A percentile compares a stretch with the other conserved stretches of the same genome.
These are phyloP conservation scores for Scolopax rusticola DNA, from an alignment of 2,797 vertebrate genomes.

Conservation along the genomic window DNA sequence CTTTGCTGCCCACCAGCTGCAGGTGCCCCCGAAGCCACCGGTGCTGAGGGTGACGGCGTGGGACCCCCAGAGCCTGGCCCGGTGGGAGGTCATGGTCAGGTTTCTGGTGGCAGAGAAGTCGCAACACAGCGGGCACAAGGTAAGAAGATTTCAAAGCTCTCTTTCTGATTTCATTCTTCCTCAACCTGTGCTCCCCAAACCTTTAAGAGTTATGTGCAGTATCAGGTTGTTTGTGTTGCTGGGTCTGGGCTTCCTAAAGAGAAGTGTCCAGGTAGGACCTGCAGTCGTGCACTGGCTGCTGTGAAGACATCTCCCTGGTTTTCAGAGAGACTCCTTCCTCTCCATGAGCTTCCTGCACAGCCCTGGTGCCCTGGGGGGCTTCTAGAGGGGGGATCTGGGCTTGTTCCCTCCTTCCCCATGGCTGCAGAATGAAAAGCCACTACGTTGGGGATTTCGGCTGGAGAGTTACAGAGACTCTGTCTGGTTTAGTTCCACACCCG, in stretches of 20 bases:
- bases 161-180: neutral
- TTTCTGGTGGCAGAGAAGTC: slow-evolving; percentile 82
- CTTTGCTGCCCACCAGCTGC: slow-evolving; percentile 80
- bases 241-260: neutral
- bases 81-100: slow-evolving; percentile 86
- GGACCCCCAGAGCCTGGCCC: slow-evolving; percentile 76
- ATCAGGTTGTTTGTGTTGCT: fast-evolving
- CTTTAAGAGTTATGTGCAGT: fast-evolving
- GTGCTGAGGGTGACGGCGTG: slow-evolving; percentile 86
- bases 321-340: neutral
- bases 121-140: slow-evolving; percentile 73
- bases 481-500: fast-evolving
- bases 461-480: neutral
- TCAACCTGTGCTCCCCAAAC: neutral
- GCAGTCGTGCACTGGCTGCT: fast-evolving
- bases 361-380: neutral
- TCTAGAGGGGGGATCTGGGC: neutral
- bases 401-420: neutral
- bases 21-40: slow-evolving; percentile 82
- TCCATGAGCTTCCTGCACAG: neutral
- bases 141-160: neutral
- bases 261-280: neutral
- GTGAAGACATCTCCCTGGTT: neutral
- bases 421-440: neutral
- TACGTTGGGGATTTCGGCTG: neutral